phyloP scores from a whole-genome alignment of 1,140 invertebrate genomes.

The Bombyx mori region DNA sequence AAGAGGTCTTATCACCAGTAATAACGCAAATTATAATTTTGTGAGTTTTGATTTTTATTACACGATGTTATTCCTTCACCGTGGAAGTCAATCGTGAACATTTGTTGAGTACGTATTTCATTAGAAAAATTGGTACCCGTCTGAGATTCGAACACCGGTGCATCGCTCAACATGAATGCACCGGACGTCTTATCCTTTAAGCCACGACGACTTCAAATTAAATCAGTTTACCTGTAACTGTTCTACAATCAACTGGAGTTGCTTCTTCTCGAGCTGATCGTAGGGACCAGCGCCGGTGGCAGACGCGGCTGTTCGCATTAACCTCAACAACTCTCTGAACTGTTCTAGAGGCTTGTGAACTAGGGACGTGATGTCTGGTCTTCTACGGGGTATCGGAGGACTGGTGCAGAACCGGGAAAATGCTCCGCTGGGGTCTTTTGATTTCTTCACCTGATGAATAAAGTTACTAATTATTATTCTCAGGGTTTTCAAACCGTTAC shows the following conservation, averaged over 20 bases:
- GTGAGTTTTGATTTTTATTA: too few species aligned
- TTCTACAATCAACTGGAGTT: constrained; percentile 60
- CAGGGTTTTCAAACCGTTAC: too few species aligned
- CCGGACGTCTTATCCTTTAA: too few species aligned
- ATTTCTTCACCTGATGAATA: constrained; percentile 70
- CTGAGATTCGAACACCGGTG: too few species aligned
- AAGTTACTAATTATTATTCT: not conserved
- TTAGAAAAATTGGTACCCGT: too few species aligned
- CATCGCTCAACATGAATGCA: too few species aligned
- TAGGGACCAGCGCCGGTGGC: constrained; percentile 51
- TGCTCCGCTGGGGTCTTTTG: constrained; percentile 73
- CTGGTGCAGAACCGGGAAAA: constrained; percentile 82
- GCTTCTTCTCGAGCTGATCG: constrained; percentile 63
- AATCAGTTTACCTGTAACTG: constrained; percentile 52
- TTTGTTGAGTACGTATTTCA: too few species aligned
- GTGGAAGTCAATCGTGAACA: too few species aligned
- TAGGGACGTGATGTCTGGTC: constrained; percentile 86
- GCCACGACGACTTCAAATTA: too few species aligned
- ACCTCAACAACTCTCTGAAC: constrained; percentile 60
- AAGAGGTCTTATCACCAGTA: too few species aligned
- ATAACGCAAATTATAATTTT: too few species aligned
- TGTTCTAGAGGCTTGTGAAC: constrained; percentile 85
- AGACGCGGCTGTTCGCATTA: constrained; percentile 60
- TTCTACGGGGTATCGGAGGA: constrained; percentile 81
- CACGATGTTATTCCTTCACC: too few species aligned